Base-by-base conservation (phyloP, 2,888 invertebrate species). In the Brenthis daphne region DNA sequence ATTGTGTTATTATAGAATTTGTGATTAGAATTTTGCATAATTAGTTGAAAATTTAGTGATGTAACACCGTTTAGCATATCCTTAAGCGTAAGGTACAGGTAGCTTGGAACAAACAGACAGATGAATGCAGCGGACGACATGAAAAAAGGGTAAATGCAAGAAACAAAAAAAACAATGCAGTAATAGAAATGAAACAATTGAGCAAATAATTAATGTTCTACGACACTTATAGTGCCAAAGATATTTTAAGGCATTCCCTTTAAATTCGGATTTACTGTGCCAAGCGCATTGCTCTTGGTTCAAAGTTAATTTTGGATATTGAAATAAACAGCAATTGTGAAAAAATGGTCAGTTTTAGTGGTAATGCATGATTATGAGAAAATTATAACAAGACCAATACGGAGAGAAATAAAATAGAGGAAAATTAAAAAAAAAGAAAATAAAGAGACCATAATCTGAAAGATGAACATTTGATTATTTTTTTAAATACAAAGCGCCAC, bases 61-160 rank as follows among this genome's bases (percentile, higher is more conserved):
- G 20, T 68, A 24, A 57, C 53, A 13, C 43, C 43, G 43, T 67
- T 64, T 65, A 65, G 57, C 64, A 51, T n/a, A 54, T 51, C 68
- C 63, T 68, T 56, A 66, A 71, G 68, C 29, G 29, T 29, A 29
- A 29, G 29, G 29, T 29, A 70, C 67, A 74, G 75, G 75, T 75
- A 75, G 74, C 74, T 67, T 65, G 73, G 77, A 72, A 72, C 72
- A 65, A 75, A 74, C 76, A 77, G 74, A 76, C 75, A 77, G 77
- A 77, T 69, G 69, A 68, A 72, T 8, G 67, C 56, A 63, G 64
- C 55, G 68, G 70, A 60, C 56, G 53, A 69, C 20, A 64, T 33
- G 51, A 57, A 54, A 58, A 24, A 24, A 12, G 8, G 16, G 50
- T 33, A 51, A 66, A 56, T 14, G 58, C 69, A 61, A 53, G 6